phyloP scores from a whole-genome alignment of 2,113 vertebrate genomes.

The Eidolon helvum region DNA sequence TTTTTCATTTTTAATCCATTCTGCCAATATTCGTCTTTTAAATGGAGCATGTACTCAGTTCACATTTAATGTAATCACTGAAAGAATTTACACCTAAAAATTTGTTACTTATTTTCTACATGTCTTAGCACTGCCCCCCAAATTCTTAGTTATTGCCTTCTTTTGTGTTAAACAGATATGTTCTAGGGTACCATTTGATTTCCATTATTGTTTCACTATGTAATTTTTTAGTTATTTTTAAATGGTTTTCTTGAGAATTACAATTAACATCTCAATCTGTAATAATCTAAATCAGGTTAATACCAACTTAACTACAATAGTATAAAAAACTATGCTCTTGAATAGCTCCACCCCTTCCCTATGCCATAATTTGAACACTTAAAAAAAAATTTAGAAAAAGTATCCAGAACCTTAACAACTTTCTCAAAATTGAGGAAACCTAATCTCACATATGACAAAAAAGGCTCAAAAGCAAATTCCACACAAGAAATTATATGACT shows the following conservation, averaged over 20 bases:
- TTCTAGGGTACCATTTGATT: background rate
- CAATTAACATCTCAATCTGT: background rate
- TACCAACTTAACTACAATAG: too few species aligned
- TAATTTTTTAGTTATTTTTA: background rate
- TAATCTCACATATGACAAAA: background rate
- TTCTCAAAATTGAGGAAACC: background rate
- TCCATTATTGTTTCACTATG: background rate
- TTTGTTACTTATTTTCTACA: background rate
- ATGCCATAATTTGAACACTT: background rate
- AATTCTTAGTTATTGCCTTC: background rate
- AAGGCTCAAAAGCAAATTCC: background rate
- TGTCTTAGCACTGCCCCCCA: background rate
- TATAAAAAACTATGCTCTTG: background rate
- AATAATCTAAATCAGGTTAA: background rate
- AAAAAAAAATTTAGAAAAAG: background rate
- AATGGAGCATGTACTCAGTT: too few species aligned
- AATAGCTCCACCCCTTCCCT: background rate
- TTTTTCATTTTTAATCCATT: too few species aligned
- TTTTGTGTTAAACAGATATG: background rate
- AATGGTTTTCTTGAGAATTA: background rate
- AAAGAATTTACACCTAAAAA: background rate
- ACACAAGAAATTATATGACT: background rate
- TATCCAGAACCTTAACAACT: background rate
- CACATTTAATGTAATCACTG: background rate
- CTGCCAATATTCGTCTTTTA: too few species aligned